Base-by-base conservation (phyloP, 2,888 invertebrate species). In the Cataglyphis livida region DNA sequence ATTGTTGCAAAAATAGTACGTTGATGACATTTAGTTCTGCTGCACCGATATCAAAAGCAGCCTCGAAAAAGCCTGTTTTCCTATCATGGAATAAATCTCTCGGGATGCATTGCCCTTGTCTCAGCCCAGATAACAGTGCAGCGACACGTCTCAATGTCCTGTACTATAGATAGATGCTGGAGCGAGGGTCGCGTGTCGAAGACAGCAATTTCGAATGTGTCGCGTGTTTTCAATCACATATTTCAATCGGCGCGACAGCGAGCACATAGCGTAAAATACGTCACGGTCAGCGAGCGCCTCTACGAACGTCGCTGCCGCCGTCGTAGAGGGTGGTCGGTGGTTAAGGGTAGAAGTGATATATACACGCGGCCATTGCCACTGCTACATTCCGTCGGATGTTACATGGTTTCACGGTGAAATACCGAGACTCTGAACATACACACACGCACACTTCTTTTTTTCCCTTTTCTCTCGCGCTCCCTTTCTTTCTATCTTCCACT, bases 321-420 rank as follows among this genome's bases (percentile, higher is more conserved):
- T 44, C 59, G 81, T 70, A 70, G 85, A 82, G 64, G 82, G 95
- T 94, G 95, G 95, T 95, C 95, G 85, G 81, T 93, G 95, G 95
- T 95, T 95, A 83, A 86, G 86, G 89, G 86, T 88, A 70, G 88
- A 87, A 88, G 89, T 90, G 90, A 90, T 89, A 88, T 89, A 90
- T 82, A 89, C 85, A 84, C 65, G 81, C 84, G 85, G 85, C 88
- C 78, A 78, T 78, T 90, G 86, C 85, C 87, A 81, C 87, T 85
- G 87, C 84, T 89, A 87, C 84, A 84, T 89, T 91, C 88, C 84
- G 82, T 89, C 88, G 87, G 85, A 87, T 88, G 86, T 89, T 89
- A 86, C 87, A 82, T 44, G 81, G 70, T 82, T 84, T 81, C 78
- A 73, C 71, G 75, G 81, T 90, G 90, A 91, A 90, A 91, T 91